These are phyloP conservation scores for Hylyphantes graminicola DNA, from an alignment of 1,140 invertebrate species.

Conservation along the genomic window DNA sequence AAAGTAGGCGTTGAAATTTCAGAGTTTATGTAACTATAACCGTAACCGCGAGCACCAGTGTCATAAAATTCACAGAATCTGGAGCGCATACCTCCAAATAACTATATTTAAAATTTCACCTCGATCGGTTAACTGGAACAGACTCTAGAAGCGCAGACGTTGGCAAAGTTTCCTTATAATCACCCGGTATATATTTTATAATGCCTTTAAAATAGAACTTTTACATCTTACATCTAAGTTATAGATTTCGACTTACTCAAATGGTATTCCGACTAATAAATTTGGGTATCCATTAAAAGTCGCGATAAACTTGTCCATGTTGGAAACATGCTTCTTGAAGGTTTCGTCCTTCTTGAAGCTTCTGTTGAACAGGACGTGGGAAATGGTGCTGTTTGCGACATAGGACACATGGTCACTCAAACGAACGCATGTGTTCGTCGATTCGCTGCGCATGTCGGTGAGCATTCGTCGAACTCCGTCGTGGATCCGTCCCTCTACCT, in stretches of 20 bases:
- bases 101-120: too few relatives aligned
- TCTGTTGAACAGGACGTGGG: neutral
- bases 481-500: constrained; percentile 79
- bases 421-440: neutral
- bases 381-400: neutral
- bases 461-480: neutral
- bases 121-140: too few relatives aligned
- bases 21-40: too few relatives aligned
- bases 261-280: constrained; percentile 5
- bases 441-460: neutral
- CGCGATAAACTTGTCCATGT: neutral
- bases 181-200: too few relatives aligned
- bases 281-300: neutral
- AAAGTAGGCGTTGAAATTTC: too few relatives aligned
- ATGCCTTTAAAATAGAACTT: too few relatives aligned
- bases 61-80: too few relatives aligned
- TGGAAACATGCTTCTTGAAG: neutral
- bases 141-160: too few relatives aligned
- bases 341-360: neutral
- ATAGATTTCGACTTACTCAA: neutral
- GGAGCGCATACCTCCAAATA: too few relatives aligned
- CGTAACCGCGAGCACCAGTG: too few relatives aligned
- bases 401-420: neutral
- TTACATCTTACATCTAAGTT: too few relatives aligned
- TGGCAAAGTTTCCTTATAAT: too few relatives aligned